Evolutionary conservation across 2,797 vertebrate species (phyloP).

Genomic region (Chlorospingus semifuscus): DNA sequence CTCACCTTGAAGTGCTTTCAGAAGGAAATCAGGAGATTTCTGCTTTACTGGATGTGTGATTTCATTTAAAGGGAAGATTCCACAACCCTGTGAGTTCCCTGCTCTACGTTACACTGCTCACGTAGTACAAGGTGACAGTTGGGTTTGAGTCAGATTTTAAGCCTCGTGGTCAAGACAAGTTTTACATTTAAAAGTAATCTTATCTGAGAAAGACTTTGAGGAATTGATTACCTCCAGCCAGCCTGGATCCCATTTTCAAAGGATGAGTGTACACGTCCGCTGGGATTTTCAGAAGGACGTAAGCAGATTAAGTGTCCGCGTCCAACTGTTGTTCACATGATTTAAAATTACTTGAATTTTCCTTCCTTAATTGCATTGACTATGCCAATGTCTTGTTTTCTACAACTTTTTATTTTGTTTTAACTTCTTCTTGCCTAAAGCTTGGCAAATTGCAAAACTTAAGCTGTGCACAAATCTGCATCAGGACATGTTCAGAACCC

Average conservation of each 20-base stretch:
- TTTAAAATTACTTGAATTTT: not conserved
- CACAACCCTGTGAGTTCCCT: not conserved
- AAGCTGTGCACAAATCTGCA: not conserved
- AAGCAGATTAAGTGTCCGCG: not conserved
- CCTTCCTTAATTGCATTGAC: not conserved
- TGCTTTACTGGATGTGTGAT: not conserved
- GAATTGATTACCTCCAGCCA: not conserved
- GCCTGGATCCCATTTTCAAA: not conserved
- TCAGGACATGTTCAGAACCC: not conserved
- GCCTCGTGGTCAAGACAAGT: not conserved
- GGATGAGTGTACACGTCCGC: not conserved
- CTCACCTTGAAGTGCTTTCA: not conserved
- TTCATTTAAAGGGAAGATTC: not conserved
- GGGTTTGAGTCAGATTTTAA: not conserved
- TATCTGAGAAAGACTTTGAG: not conserved
- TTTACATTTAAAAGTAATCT: not conserved
- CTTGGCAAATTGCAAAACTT: not conserved
- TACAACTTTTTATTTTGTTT: not conserved
- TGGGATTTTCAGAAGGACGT: not conserved
- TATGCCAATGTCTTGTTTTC: not conserved
- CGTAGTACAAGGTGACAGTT: not conserved
- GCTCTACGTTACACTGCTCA: not conserved
- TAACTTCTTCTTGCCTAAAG: not conserved
- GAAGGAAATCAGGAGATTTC: not conserved
- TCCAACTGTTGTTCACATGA: not conserved